Evolutionary conservation across 2,888 invertebrate genomes (phyloP).

Genomic region (Drosophila austrosaltans): DNA sequence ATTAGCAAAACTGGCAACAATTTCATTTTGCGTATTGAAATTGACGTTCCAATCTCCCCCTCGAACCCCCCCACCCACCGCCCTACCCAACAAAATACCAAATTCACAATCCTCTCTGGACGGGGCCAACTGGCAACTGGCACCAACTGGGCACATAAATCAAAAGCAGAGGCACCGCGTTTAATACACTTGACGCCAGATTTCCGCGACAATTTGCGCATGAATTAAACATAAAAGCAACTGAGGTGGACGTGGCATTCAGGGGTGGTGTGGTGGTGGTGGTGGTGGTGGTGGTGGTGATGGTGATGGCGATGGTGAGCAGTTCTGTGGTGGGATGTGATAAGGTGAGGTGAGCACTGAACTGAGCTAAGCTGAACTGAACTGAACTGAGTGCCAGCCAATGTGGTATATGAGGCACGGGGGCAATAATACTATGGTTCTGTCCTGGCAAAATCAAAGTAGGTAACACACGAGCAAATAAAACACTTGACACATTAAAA

Average conservation of each 20-base stretch:
- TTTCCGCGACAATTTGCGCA: constrained; percentile 77
- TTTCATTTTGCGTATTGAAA: constrained; percentile 67
- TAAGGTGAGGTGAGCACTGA: neutral
- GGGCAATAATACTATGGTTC: constrained; percentile 5
- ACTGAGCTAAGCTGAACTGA: too few relatives aligned
- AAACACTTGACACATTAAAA: constrained; percentile 78
- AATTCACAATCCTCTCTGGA: constrained; percentile 18
- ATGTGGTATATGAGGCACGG: neutral
- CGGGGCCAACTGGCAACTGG: constrained; percentile 39
- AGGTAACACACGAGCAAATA: constrained; percentile 77
- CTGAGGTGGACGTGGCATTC: constrained; percentile 44
- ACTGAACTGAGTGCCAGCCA: neutral
- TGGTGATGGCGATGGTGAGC: neutral
- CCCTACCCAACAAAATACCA: neutral
- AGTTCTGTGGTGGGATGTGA: neutral
- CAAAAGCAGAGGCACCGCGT: constrained; percentile 69
- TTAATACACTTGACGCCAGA: constrained; percentile 78
- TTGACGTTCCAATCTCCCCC: constrained; percentile 55
- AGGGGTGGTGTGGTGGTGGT: neutral
- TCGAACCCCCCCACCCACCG: too few relatives aligned
- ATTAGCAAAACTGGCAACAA: constrained; percentile 64
- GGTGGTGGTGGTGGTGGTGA: neutral
- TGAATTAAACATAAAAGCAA: constrained; percentile 78
- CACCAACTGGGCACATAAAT: constrained; percentile 71
- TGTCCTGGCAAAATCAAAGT: constrained; percentile 69